A percentile compares a stretch with the other conserved stretches of the same genome.
phyloP scores from a whole-genome alignment of 1,140 invertebrate species.

The Drosophila malerkotliana region DNA sequence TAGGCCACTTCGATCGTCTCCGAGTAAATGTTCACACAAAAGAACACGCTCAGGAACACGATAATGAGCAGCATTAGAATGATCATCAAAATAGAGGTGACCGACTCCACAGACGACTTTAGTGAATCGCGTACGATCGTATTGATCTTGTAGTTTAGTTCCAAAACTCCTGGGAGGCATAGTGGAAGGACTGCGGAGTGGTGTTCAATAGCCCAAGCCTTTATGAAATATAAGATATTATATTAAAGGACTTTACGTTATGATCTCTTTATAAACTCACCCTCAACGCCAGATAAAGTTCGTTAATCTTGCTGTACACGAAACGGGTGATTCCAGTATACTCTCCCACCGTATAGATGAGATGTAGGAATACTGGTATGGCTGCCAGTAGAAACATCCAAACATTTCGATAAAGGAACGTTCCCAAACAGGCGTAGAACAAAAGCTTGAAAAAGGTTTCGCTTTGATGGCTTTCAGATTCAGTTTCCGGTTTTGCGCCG shows the following conservation, averaged over 20 bases:
- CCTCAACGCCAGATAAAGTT: conserved; percentile 51
- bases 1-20: conserved; percentile 97
- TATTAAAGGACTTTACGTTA: too few species aligned
- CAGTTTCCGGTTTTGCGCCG: conserved; percentile 34
- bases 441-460: conserved; percentile 75
- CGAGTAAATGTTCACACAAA: conserved; percentile 92
- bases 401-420: conserved; percentile 78
- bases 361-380: conserved; percentile 73
- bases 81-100: conserved; percentile 87
- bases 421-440: conserved; percentile 79
- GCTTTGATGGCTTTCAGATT: conserved; percentile 55
- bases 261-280: conserved; percentile 22
- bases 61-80: conserved; percentile 88
- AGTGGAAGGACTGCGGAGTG: conserved; percentile 86
- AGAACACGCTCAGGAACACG: conserved; percentile 81
- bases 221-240: not conserved
- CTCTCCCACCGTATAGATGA: conserved; percentile 61
- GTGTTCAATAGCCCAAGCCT: conserved; percentile 84
- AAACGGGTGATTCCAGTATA: conserved; percentile 75
- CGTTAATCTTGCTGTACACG: conserved; percentile 54
- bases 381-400: conserved; percentile 81
- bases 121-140: conserved; percentile 84
- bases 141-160: conserved; percentile 85
- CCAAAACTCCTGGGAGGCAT: conserved; percentile 86
- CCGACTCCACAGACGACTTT: conserved; percentile 86